Percentiles rank a stretch among this genome's conserved stretches.
phyloP scores from a whole-genome alignment of 2,888 invertebrate species.

The Folsomia candida region DNA sequence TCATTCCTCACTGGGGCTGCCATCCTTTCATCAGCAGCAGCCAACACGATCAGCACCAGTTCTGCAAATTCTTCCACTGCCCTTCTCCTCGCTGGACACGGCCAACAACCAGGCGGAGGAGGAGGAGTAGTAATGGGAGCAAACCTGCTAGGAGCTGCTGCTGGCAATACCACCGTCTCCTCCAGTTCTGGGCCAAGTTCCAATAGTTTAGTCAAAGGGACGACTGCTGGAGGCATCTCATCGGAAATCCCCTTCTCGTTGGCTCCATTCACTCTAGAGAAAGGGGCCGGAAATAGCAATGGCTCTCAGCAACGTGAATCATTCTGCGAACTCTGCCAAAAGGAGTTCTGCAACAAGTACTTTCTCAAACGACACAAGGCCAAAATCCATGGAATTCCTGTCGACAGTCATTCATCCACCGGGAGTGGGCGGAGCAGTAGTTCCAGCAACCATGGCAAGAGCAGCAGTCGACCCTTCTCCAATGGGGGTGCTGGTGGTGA shows the following conservation, averaged over 20 bases:
- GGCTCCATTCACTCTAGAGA: conserved; percentile 28
- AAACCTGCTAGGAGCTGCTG: background rate
- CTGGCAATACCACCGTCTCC: conserved; percentile 5
- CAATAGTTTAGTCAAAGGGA: background rate
- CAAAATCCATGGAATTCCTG: conserved; percentile 63
- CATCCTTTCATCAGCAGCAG: background rate
- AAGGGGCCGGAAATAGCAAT: conserved; percentile 52
- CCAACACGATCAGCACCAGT: background rate
- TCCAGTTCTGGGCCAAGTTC: background rate
- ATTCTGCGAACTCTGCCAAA: conserved; percentile 70
- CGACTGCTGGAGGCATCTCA: conserved; percentile 6
- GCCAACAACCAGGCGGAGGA: conserved; percentile 8
- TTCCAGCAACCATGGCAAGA: conserved; percentile 16
- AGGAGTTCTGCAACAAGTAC: conserved; percentile 70
- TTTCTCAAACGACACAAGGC: conserved; percentile 69
- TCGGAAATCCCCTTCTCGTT: conserved; percentile 28
- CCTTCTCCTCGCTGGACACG: conserved; percentile 16
- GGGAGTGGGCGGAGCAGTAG: conserved; percentile 16
- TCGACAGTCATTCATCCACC: conserved; percentile 26
- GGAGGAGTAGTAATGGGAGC: background rate
- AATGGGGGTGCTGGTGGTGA: conserved; percentile 25
- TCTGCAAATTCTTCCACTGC: conserved; percentile 27
- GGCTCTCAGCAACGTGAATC: conserved; percentile 53
- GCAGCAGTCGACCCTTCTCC: conserved; percentile 15
- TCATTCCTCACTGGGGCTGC: conserved; percentile 7